These are phyloP conservation scores for Lophochroa leadbeateri DNA, from an alignment of 2,113 vertebrate genomes.

Conservation along the genomic window DNA sequence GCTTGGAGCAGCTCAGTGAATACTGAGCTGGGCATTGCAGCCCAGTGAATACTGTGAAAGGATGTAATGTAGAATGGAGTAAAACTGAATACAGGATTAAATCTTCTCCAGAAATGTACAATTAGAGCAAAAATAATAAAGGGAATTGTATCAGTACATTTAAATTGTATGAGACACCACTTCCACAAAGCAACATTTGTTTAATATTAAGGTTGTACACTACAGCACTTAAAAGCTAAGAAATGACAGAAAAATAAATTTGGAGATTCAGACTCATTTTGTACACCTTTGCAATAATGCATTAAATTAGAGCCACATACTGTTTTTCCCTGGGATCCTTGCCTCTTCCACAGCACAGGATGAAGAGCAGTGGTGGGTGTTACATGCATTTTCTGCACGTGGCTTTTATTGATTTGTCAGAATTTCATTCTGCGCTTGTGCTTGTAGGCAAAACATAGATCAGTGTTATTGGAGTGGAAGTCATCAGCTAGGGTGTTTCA, in stretches of 20 bases:
- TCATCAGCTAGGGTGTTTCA: neutral
- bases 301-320: neutral
- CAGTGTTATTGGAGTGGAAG: neutral
- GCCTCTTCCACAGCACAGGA: neutral
- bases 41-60: neutral
- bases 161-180: neutral
- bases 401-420: neutral
- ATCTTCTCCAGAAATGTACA: neutral
- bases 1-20: too few relatives aligned
- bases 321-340: neutral
- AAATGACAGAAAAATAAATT: neutral
- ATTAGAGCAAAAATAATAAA: neutral
- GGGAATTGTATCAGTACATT: neutral
- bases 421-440: neutral
- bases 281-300: fast-evolving
- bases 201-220: neutral
- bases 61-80: neutral
- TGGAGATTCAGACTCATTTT: neutral
- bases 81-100: neutral
- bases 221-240: neutral
- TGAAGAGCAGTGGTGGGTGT: neutral
- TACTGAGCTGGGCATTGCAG: neutral
- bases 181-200: neutral
- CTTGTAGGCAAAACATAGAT: neutral
- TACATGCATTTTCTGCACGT: neutral